These are phyloP conservation scores for Meriones unguiculatus DNA, from an alignment of 2,113 vertebrate species.

Conservation along the genomic window DNA sequence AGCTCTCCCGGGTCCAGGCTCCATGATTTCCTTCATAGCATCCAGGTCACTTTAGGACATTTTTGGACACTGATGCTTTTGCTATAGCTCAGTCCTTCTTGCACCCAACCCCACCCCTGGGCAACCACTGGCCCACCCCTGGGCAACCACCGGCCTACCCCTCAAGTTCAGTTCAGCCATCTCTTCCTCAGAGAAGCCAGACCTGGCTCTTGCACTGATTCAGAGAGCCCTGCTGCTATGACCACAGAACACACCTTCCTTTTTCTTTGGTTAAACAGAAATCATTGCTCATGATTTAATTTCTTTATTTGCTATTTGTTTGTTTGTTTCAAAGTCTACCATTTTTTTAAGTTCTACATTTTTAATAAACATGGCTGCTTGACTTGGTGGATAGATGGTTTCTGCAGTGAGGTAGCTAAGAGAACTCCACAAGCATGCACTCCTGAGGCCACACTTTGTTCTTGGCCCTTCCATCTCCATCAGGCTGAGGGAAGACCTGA, in stretches of 20 bases:
- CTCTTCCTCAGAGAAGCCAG: background rate
- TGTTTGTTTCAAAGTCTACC: background rate
- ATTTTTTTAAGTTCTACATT: background rate
- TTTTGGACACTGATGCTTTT: background rate
- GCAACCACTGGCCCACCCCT: background rate
- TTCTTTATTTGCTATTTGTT: background rate
- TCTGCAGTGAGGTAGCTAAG: fast-evolving
- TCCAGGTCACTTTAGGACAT: background rate
- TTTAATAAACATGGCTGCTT: background rate
- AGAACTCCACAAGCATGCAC: background rate
- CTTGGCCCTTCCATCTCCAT: background rate
- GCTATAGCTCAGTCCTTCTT: background rate
- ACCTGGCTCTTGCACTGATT: fast-evolving
- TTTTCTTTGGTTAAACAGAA: background rate
- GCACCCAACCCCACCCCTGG: background rate
- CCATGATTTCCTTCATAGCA: background rate
- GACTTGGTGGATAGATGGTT: background rate
- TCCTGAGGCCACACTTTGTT: background rate
- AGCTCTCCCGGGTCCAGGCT: background rate
- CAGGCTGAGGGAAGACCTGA: background rate
- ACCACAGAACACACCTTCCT: background rate
- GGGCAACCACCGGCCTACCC: background rate
- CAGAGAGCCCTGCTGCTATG: background rate
- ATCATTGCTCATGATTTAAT: background rate
- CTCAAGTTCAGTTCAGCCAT: background rate